Conservation (phyloP, 2,113 vertebrate genomes). For the Alaudala cheleensis region DNA sequence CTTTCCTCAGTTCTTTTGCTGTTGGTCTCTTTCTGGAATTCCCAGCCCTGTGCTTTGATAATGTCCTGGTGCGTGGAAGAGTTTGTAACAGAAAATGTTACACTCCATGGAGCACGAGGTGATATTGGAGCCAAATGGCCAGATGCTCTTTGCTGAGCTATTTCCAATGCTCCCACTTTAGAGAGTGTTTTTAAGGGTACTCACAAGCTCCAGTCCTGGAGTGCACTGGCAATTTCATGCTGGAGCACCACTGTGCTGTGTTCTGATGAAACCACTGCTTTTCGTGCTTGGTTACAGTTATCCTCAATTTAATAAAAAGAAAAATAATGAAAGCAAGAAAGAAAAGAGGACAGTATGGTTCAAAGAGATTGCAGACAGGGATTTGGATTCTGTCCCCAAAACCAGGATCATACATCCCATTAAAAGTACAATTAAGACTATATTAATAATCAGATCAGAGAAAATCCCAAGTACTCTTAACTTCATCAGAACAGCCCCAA, state of each 20-base stretch:
- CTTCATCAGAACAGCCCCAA: too few species aligned
- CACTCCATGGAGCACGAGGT: slow-evolving; percentile 34
- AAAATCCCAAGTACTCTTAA: too few species aligned
- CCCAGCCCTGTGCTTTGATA: slow-evolving; percentile 41
- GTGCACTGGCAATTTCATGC: slow-evolving; percentile 41
- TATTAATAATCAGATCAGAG: not conserved
- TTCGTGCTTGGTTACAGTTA: not conserved
- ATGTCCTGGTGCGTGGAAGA: slow-evolving; percentile 42
- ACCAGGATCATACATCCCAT: not conserved
- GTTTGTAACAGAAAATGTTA: slow-evolving; percentile 50
- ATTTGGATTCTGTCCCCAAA: not conserved
- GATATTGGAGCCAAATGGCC: slow-evolving; percentile 50
- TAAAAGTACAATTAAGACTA: not conserved
- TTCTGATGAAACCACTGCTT: slow-evolving; percentile 36
- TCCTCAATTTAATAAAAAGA: not conserved
- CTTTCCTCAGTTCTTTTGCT: not conserved
- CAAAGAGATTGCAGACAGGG: not conserved
- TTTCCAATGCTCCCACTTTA: slow-evolving; percentile 43
- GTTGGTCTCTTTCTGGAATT: slow-evolving; percentile 9
- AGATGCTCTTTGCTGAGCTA: slow-evolving; percentile 58
- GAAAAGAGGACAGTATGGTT: not conserved
- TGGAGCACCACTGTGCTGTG: not conserved
- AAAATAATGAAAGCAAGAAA: not conserved
- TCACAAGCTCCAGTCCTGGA: not conserved
- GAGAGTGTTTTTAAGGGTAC: not conserved